Conservation (phyloP, 2,113 vertebrate species). For the Pluvialis apricaria region DNA sequence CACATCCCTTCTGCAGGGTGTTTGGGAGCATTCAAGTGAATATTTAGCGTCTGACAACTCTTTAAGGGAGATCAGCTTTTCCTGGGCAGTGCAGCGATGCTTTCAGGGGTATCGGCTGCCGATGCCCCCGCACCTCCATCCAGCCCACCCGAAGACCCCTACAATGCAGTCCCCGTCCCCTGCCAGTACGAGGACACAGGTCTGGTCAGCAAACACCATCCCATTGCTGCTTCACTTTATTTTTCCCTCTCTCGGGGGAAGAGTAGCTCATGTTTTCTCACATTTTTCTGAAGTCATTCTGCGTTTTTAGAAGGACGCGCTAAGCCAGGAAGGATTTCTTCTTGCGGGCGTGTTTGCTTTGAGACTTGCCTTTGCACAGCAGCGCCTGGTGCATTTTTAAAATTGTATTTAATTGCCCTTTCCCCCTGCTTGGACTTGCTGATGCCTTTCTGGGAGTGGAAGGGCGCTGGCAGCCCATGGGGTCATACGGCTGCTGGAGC, state of each 20-base stretch:
- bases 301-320: neutral
- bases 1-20: neutral
- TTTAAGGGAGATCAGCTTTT: neutral
- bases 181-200: neutral
- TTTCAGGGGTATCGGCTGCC: neutral
- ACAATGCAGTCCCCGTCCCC: neutral
- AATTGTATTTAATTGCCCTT: neutral
- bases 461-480: neutral
- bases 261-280: slow-evolving; percentile 10
- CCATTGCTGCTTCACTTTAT: neutral
- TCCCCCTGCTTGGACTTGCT: neutral
- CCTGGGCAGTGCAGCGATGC: neutral
- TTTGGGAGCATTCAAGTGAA: neutral
- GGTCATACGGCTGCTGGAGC: neutral
- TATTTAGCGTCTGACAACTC: rapidly evolving
- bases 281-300: slow-evolving; percentile 9
- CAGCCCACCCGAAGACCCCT: neutral
- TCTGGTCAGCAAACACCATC: neutral
- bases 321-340: slow-evolving; percentile 9
- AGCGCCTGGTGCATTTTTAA: neutral
- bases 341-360: neutral
- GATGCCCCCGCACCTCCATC: rapidly evolving
- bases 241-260: neutral
- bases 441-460: neutral
- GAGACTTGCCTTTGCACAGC: neutral